These are phyloP conservation scores for Pterocles orientalis DNA, from an alignment of 2,113 vertebrate species.

Conservation along the genomic window DNA sequence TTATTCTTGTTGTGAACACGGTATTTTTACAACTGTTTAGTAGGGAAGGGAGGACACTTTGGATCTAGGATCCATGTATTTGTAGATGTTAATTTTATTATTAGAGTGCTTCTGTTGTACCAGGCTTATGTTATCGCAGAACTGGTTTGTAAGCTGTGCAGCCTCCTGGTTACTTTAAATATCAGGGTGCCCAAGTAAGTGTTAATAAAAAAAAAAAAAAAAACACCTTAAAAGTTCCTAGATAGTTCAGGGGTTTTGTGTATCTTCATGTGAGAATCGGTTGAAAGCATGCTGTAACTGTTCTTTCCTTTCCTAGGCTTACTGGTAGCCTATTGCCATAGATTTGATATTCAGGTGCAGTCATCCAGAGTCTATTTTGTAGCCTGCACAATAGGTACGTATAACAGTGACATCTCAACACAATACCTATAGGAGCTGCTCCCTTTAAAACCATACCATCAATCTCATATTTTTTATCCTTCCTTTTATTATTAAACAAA, in stretches of 20 bases:
- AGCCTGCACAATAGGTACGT: constrained; percentile 91
- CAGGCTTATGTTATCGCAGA: neutral
- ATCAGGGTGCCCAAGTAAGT: neutral
- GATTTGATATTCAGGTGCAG: constrained; percentile 93
- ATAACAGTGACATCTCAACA: neutral
- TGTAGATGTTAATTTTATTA: neutral
- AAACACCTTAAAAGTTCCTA: neutral
- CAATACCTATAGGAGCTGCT: no score
- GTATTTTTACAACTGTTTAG: neutral
- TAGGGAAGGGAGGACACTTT: neutral
- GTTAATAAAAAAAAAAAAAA: fast-evolving
- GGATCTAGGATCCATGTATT: neutral
- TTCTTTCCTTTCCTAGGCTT: constrained; percentile 78
- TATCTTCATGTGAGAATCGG: neutral
- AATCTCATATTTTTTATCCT: neutral
- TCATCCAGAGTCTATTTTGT: constrained; percentile 93
- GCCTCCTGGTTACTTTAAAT: neutral
- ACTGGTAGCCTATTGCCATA: constrained; percentile 93
- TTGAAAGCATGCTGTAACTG: neutral
- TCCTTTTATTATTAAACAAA: neutral
- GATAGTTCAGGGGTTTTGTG: neutral
- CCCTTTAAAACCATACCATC: neutral
- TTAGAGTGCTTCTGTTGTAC: neutral
- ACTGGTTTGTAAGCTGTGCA: neutral
- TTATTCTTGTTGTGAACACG: neutral